These are phyloP conservation scores for Ferrisia virgata DNA, from an alignment of 2,888 invertebrate species.

Conservation along the genomic window DNA sequence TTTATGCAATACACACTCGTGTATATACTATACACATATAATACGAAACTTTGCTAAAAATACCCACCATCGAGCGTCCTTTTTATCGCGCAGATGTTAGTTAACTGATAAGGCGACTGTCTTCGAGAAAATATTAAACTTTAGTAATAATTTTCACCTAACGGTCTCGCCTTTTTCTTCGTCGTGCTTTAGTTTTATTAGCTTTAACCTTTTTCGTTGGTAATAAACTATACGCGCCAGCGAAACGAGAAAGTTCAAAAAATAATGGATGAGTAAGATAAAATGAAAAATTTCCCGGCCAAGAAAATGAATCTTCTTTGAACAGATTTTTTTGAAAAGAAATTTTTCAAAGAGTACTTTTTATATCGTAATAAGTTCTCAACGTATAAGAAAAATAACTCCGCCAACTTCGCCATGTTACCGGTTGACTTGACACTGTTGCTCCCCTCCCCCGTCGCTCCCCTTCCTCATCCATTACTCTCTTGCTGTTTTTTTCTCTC, in stretches of 20 bases:
- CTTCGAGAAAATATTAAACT: slow-evolving; percentile 42
- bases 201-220: slow-evolving; percentile 16
- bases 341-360: slow-evolving; percentile 28
- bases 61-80: not conserved
- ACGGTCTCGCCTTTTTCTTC: slow-evolving; percentile 8
- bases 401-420: not conserved
- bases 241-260: slow-evolving; percentile 3
- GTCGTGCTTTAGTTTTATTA: slow-evolving; percentile 14
- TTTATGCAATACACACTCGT: not conserved
- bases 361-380: slow-evolving; percentile 9
- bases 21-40: not conserved
- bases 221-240: slow-evolving; percentile 10
- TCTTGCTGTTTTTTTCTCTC: too few species aligned
- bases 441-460: too few species aligned
- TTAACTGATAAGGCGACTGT: slow-evolving; percentile 39
- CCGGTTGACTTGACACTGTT: not conserved
- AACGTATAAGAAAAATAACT: not conserved
- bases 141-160: slow-evolving; percentile 40
- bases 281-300: slow-evolving; percentile 19
- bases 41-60: not conserved
- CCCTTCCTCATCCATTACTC: not conserved
- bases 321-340: slow-evolving; percentile 30
- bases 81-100: slow-evolving; percentile 35
- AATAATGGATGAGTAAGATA: slow-evolving; percentile 14
- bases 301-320: slow-evolving; percentile 20